Evolutionary conservation across 2,888 invertebrate species (phyloP), one percentile per base, ranked within the genome.

Genomic region (Drosophila kokeensis): DNA sequence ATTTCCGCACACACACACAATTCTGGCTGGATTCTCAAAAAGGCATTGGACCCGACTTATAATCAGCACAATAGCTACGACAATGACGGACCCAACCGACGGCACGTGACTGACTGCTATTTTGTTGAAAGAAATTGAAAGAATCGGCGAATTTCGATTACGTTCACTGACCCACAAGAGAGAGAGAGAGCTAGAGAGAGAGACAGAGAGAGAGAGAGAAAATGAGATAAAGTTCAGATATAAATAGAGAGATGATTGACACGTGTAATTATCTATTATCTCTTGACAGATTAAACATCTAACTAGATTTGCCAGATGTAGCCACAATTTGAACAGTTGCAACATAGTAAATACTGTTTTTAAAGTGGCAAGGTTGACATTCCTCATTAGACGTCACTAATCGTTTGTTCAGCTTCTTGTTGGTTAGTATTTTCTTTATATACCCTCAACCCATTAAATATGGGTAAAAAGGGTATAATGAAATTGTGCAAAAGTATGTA

Each of bases 301-400:
- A 13, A 40, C 21, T 50, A 30, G 50, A 68, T 61, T 61, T 42
- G 29, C 15, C 32, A 29, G 32, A 57, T 63, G 66, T 69, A 53
- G 42, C 69, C 36, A 40, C 24, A 66, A 42, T 78, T 78, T 78
- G 61, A 75, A 75, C 78, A 78, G 80, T 65, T 79, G 75, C 58
- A 15, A 27, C 49, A 50, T 13, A 2, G 5, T 4, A 15, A 57
- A 64, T 54, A 63, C 0, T 7, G 30, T 27, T 18, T 57, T 64
- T n/a, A 2, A 69, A 68, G 8, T 58, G 73, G 48, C 64, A 69
- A 71, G 59, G 68, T 73, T 75, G 69, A 52, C 49, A 42, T 60
- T 11, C 60, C 32, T 69, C 73, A 75, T 88, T 80, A 69, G 71
- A 15, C 54, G 64, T 60, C 76, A 71, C 73, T 73, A 68, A 55